Conservation (phyloP, 2,888 invertebrate species). For the Rhagonycha fulva region DNA sequence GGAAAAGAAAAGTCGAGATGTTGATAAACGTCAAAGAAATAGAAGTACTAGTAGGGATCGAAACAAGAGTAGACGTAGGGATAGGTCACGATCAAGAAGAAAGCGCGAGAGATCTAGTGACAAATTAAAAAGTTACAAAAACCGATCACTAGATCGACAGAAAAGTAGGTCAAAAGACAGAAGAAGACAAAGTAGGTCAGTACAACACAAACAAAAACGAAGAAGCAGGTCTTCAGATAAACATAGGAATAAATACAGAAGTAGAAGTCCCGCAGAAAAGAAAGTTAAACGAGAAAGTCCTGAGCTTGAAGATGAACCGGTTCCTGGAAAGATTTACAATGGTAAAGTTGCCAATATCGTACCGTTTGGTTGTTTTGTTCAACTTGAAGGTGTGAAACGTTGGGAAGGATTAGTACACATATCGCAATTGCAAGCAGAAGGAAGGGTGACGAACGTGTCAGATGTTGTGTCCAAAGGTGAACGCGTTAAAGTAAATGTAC, state of each 20-base stretch:
- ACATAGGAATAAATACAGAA: too few relatives aligned
- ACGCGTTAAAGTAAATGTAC: slow-evolving; percentile 88
- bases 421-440: slow-evolving; percentile 92
- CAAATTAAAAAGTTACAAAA: slow-evolving; percentile 23
- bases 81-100: not conserved
- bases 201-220: too few relatives aligned
- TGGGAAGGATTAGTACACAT: slow-evolving; percentile 98
- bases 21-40: slow-evolving; percentile 23
- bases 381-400: slow-evolving; percentile 86
- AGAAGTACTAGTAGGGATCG: slow-evolving; percentile 10
- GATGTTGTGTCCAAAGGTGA: slow-evolving; percentile 92
- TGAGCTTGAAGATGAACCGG: slow-evolving; percentile 78
- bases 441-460: too few relatives aligned
- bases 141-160: not conserved
- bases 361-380: slow-evolving; percentile 96
- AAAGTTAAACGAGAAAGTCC: slow-evolving; percentile 56
- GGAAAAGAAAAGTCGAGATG: slow-evolving; percentile 42
- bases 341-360: slow-evolving; percentile 96
- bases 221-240: too few relatives aligned
- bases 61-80: too few relatives aligned
- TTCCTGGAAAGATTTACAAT: slow-evolving; percentile 78
- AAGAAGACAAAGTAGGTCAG: slow-evolving; percentile 29
- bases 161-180: slow-evolving; percentile 36
- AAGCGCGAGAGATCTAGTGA: slow-evolving; percentile 35
- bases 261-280: too few relatives aligned